Base-by-base conservation (phyloP, 2,888 invertebrate species). In the Eucera pruinosa region DNA sequence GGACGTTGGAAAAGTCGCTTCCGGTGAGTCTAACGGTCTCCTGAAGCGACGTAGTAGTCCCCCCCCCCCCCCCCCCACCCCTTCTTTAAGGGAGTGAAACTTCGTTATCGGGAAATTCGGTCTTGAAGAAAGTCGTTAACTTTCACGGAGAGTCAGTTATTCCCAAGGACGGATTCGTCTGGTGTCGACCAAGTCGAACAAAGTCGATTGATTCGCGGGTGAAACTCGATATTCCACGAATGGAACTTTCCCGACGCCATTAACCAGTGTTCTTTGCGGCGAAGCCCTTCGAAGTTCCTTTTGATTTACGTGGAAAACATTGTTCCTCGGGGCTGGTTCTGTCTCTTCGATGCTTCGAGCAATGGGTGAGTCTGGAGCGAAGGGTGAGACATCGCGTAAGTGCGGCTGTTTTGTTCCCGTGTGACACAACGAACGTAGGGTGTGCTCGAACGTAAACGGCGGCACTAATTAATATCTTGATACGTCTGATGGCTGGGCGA, bases 71-170 rank as follows among this genome's bases (percentile, higher is more conserved):
- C n/a, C n/a, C n/a, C n/a, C n/a, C n/a, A n/a, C n/a, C n/a, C n/a
- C n/a, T n/a, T n/a, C n/a, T n/a, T n/a, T n/a, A n/a, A n/a, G 36
- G 25, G 15, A 47, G 15, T 15, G 41, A 79, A 87, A 88, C 83
- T 88, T 88, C 81, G 86, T 89, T 89, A 89, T 87, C 84, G 84
- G 82, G 64, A 78, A 85, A 89, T 84, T 86, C 74, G 82, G 83
- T 82, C 80, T 79, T 58, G 80, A 83, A 85, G 82, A 85, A 87
- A 88, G 84, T 86, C 86, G 85, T 88, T 86, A 85, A 86, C 80
- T 87, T 82, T 68, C 78, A 76, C 73, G 69, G 66, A 41, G 72
- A 74, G 69, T 72, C 77, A 41, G 75, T 82, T 84, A 83, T 78
- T 84, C 75, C 71, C 7, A 60, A 62, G 65, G 72, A 76, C 69